Evolutionary conservation across 2,888 invertebrate species (phyloP), one percentile per base, ranked within the genome.

Genomic region (Andrena bicolor): DNA sequence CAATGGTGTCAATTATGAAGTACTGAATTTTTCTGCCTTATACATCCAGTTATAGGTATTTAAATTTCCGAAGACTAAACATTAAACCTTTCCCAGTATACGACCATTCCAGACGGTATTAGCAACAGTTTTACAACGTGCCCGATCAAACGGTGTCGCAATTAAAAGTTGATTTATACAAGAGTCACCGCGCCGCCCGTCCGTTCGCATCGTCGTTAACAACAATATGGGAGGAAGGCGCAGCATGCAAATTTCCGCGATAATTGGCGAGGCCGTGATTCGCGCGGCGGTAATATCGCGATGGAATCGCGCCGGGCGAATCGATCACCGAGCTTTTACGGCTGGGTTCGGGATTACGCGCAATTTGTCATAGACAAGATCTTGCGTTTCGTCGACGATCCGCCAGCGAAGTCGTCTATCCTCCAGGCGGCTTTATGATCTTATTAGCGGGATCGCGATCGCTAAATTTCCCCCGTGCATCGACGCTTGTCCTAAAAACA

Each of bases 331-430:
- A 30, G 51, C 28, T 74, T 69, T 60, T 65, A 58, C 48, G 58
- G 7, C 48, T 32, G 6, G 10, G 69, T 32, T 35, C 69, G 72
- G 72, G 49, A 60, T 49, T 49, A 61, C 41, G 16, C 41, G 74
- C 30, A 72, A 83, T 83, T 83, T 83, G 83, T 82, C 82, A 76
- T 79, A 79, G 83, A 79, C 75, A 78, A 83, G 75, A 83, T 83
- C 83, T 78, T 32, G 26, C 30, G 74, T 61, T 13, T 49, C 64
- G 20, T 28, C 23, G 20, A 20, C 5, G 41, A 16, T 5, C 64
- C 58, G 20, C 51, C 35, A 8, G 32, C 48, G 20, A 49, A 68
- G 63, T 48, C 51, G 48, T 1, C 41, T 26, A 23, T 69, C 66
- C 30, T 32, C 26, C 8, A 13, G 8, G 26, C 7, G 53, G 48